Evolutionary conservation across 2,888 invertebrate species (phyloP).

Genomic region (Brachylomia viminalis): DNA sequence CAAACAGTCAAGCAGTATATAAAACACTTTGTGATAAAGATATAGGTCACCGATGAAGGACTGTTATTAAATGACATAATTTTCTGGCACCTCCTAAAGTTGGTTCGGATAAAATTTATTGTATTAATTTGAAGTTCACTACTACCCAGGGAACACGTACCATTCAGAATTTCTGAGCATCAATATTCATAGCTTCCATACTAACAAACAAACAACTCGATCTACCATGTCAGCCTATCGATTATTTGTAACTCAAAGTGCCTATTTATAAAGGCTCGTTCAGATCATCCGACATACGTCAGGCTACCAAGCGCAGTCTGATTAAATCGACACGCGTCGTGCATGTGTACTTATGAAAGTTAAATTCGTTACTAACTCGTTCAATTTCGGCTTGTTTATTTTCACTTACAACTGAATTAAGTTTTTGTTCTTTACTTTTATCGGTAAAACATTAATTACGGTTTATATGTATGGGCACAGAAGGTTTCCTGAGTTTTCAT

Average conservation of each 20-base stretch:
- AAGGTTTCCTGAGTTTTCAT: neutral
- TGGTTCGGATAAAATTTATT: no score
- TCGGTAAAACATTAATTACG: neutral
- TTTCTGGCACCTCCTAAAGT: no score
- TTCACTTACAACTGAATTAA: constrained; percentile 2
- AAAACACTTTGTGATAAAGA: no score
- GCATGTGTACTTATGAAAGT: constrained; percentile 61
- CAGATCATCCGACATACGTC: constrained; percentile 41
- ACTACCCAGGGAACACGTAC: no score
- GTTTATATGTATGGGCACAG: neutral
- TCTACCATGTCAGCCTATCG: neutral
- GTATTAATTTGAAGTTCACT: no score
- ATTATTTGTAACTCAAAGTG: constrained; percentile 21
- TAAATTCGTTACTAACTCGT: constrained; percentile 50
- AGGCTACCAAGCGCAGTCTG: constrained; percentile 21
- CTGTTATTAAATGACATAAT: no score
- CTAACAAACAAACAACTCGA: neutral
- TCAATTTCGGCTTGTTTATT: constrained; percentile 37
- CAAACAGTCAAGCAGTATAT: no score
- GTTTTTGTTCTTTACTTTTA: neutral
- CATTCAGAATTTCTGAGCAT: no score
- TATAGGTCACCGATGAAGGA: no score
- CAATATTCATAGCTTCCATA: no score
- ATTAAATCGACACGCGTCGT: constrained; percentile 50
- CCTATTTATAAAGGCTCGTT: constrained; percentile 32